Evolutionary conservation across 2,888 invertebrate species (phyloP).

Genomic region (Tetragonisca angustula): DNA sequence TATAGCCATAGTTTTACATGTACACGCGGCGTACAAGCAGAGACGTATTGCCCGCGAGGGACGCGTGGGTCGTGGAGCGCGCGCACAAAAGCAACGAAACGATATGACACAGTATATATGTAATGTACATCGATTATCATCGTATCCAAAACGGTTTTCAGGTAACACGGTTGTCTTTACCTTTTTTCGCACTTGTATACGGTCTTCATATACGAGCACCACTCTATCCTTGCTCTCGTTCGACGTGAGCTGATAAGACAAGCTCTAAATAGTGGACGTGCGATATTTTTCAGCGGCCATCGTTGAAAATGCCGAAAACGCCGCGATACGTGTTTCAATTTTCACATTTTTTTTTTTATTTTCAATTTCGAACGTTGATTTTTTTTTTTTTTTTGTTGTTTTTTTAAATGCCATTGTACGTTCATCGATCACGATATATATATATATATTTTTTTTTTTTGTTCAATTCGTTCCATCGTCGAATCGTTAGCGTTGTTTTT

Average conservation of each 20-base stretch:
- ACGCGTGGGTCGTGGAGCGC: conserved; percentile 5
- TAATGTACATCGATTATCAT: conserved; percentile 51
- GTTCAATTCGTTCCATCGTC: conserved; percentile 46
- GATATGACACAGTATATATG: conserved; percentile 38
- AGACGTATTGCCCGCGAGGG: conserved; percentile 1
- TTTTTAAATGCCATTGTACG: conserved; percentile 43
- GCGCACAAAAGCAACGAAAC: conserved; percentile 42
- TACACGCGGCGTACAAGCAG: not conserved
- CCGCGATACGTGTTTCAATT: not conserved
- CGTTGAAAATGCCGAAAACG: conserved; percentile 5
- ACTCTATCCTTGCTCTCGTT: conserved; percentile 85
- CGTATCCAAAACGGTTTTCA: conserved; percentile 59
- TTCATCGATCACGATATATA: conserved; percentile 36
- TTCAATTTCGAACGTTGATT: conserved; percentile 4
- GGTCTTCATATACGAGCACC: conserved; percentile 85
- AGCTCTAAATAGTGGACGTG: conserved; percentile 78
- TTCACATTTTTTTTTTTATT: not conserved
- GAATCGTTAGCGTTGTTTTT: conserved; percentile 32
- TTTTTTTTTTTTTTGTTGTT: conserved; percentile 9
- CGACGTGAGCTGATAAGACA: conserved; percentile 84
- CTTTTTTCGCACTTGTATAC: conserved; percentile 85
- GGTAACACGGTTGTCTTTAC: conserved; percentile 80
- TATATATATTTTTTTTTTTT: not conserved
- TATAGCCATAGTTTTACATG: not conserved
- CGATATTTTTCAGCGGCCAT: conserved; percentile 40